Evolutionary conservation across 2,113 vertebrate species (phyloP).

Genomic region (Entomyzon cyanotis): DNA sequence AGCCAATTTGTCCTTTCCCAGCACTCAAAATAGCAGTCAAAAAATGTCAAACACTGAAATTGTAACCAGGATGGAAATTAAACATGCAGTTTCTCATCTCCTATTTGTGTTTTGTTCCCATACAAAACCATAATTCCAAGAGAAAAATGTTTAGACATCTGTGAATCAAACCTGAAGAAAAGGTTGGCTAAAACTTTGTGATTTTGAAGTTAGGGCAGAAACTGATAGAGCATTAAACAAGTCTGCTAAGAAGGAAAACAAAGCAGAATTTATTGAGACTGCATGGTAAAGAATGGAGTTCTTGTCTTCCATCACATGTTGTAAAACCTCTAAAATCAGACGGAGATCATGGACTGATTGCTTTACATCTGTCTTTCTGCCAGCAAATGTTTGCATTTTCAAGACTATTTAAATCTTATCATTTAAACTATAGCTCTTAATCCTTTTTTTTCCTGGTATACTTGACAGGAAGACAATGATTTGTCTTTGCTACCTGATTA

Average conservation of each 20-base stretch:
- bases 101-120: background rate
- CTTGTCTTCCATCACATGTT: background rate
- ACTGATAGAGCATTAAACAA: background rate
- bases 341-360: background rate
- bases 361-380: background rate
- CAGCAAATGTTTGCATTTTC: constrained; percentile 17
- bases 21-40: background rate
- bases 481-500: background rate
- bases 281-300: background rate
- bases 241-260: background rate
- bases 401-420: background rate
- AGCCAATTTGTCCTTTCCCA: background rate
- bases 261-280: background rate
- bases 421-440: constrained; percentile 11
- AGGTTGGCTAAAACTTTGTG: background rate
- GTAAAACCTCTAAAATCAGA: background rate
- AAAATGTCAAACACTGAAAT: background rate
- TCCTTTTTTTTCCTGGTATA: background rate
- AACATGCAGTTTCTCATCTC: background rate
- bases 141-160: background rate
- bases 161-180: background rate
- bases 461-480: background rate
- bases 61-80: background rate
- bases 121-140: background rate
- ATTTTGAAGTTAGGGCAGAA: background rate